A percentile compares a stretch with the other conserved stretches of the same genome.
These are phyloP conservation scores for Cephus sareptanus DNA, from an alignment of 2,888 invertebrate species.

Conservation along the genomic window DNA sequence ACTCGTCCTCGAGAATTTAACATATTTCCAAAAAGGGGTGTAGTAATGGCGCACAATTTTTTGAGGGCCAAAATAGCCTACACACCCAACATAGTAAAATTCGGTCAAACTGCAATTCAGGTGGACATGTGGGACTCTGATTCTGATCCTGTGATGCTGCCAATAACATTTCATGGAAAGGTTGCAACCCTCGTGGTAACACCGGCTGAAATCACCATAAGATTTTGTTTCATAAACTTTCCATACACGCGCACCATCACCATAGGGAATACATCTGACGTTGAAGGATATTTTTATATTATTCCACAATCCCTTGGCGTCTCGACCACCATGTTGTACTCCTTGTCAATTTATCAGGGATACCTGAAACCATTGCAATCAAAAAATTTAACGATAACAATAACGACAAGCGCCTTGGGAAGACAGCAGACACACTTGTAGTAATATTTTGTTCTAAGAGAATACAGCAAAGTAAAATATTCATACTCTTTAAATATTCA, in stretches of 20 bases:
- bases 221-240: constrained; percentile 72
- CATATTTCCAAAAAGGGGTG: constrained; percentile 67
- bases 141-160: constrained; percentile 69
- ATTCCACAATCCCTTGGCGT: constrained; percentile 44
- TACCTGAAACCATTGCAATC: constrained; percentile 65
- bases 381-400: constrained; percentile 64
- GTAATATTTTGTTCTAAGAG: too few relatives aligned
- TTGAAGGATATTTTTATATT: constrained; percentile 68
- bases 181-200: constrained; percentile 67
- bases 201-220: constrained; percentile 69
- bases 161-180: constrained; percentile 68
- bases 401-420: constrained; percentile 67
- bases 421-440: constrained; percentile 54
- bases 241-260: constrained; percentile 68
- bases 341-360: constrained; percentile 49
- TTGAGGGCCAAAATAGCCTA: constrained; percentile 65
- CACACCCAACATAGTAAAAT: constrained; percentile 67
- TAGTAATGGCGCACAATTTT: constrained; percentile 67
- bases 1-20: constrained; percentile 70
- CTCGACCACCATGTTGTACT: constrained; percentile 38
- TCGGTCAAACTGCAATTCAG: constrained; percentile 66
- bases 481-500: background rate
- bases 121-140: constrained; percentile 72
- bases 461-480: background rate
- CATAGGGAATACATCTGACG: constrained; percentile 66